Percentiles rank a stretch among this genome's conserved stretches.
Evolutionary conservation across 2,113 vertebrate species (phyloP).

Genomic region (Poeciliopsis occidentalis): DNA sequence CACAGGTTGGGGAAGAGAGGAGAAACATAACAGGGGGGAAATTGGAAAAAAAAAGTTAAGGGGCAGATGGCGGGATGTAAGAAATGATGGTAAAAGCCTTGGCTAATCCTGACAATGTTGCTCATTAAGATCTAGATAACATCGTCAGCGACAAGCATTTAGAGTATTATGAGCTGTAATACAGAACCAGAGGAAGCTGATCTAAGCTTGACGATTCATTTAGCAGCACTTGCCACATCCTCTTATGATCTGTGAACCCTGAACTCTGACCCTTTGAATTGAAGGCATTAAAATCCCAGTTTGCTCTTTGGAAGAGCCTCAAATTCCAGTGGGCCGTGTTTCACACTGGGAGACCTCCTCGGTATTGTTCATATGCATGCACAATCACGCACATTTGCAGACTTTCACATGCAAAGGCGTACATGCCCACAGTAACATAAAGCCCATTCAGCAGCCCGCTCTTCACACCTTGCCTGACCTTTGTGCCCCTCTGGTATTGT

Average conservation of each 20-base stretch:
- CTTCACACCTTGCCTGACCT: constrained; percentile 71
- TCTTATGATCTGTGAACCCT: constrained; percentile 50
- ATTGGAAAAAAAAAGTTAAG: constrained; percentile 44
- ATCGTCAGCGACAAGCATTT: background rate
- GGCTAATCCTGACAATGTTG: constrained; percentile 22
- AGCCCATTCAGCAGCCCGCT: constrained; percentile 57
- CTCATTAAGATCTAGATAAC: background rate
- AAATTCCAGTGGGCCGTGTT: constrained; percentile 65
- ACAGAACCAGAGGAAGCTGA: background rate
- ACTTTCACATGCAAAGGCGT: constrained; percentile 22
- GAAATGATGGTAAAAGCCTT: constrained; percentile 57
- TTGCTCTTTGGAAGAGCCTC: constrained; percentile 41
- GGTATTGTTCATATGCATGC: constrained; percentile 42
- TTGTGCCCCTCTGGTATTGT: constrained; percentile 65
- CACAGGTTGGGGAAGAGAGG: constrained; percentile 64
- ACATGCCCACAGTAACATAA: constrained; percentile 48
- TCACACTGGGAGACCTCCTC: constrained; percentile 58
- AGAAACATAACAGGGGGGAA: constrained; percentile 62
- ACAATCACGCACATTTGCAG: constrained; percentile 33
- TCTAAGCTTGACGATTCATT: constrained; percentile 39
- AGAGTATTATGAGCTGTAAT: background rate
- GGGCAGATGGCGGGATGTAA: constrained; percentile 45
- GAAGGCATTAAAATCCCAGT: constrained; percentile 57
- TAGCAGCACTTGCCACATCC: constrained; percentile 21
- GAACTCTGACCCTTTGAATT: constrained; percentile 68